Base-by-base conservation (phyloP, 2,113 vertebrate genomes). In the Rhabdornis inornatus region DNA sequence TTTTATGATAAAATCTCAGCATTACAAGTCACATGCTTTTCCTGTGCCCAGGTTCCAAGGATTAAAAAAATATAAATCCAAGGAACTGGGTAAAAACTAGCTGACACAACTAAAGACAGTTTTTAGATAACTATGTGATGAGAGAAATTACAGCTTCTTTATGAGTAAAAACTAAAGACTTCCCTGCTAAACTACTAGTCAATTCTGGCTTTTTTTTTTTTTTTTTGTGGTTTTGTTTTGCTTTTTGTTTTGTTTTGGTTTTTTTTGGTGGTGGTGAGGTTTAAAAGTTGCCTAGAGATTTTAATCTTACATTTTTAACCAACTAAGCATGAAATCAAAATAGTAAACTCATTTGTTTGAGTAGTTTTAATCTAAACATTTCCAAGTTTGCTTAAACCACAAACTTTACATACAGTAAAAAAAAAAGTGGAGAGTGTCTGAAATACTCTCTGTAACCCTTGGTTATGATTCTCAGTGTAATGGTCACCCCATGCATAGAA, bases 41-140 rank as follows among this genome's bases (percentile, higher is more conserved):
- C 31, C 25, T 37, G 23, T 11, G 71, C 19, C 6, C 14, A 22
- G 11, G 1, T 66, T 59, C 23, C 9, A 40, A 0, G 0, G 22
- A 49, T 37, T 61, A 71, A 37, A 65, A 83, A 91, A 64, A 52
- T 23, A 15, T 22, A 65, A 37, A 70, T 28, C 19, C 6, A 82
- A 50, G 18, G 9, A 31, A 83, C 59, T 57, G 61, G 45, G 20
- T 40, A 77, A 59, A 25, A 42, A 52, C 7, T 44, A 49, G 13
- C 3, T 76, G n/a, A 53, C 87, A 50, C 10, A 87, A 28, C 5
- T n/a, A 65, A 7, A 86, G 15, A 19, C n/a, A 94, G 2, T 13
- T 80, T 93, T 77, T 45, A 57, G 59, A 37, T 37, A 57, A 68
- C 28, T 44, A 2, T 33, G 16, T 25, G 44, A 69, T 57, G 22